Evolutionary conservation across 2,113 vertebrate species (phyloP).

Genomic region (Cinclus cinclus): DNA sequence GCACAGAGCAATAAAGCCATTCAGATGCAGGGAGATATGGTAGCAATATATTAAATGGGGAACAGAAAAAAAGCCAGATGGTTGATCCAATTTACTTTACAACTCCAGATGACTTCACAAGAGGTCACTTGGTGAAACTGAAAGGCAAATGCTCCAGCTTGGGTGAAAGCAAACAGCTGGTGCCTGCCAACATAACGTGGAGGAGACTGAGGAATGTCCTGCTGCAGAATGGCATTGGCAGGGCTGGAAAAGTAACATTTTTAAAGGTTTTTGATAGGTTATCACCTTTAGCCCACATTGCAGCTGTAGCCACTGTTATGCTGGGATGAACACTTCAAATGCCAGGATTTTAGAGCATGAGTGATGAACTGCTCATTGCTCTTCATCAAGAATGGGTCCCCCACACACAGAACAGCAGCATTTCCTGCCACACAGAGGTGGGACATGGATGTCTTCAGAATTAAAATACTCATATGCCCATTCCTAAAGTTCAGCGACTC

Average conservation of each 20-base stretch:
- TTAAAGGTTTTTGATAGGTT: neutral
- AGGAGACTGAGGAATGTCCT: neutral
- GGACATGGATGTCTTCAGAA: fast-evolving
- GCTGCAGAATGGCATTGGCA: neutral
- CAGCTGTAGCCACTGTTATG: neutral
- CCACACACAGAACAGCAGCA: neutral
- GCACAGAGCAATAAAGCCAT: neutral
- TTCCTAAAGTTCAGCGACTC: fast-evolving
- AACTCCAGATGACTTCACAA: conserved; percentile 36
- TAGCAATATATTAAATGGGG: conserved; percentile 8
- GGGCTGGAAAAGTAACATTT: neutral
- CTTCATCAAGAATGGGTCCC: neutral
- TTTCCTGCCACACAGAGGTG: neutral
- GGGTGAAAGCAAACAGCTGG: neutral
- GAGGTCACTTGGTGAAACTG: neutral
- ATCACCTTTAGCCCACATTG: neutral
- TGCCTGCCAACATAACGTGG: fast-evolving
- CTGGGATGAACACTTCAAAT: neutral
- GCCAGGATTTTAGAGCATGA: neutral
- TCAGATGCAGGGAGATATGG: neutral
- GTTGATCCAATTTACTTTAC: conserved; percentile 7
- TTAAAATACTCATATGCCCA: fast-evolving
- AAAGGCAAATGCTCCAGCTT: neutral
- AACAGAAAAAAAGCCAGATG: conserved; percentile 30
- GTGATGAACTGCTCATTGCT: neutral